Evolutionary conservation across 2,113 vertebrate genomes (phyloP), one percentile per base, ranked within the genome.

Genomic region (Neotragus pygmaeus): DNA sequence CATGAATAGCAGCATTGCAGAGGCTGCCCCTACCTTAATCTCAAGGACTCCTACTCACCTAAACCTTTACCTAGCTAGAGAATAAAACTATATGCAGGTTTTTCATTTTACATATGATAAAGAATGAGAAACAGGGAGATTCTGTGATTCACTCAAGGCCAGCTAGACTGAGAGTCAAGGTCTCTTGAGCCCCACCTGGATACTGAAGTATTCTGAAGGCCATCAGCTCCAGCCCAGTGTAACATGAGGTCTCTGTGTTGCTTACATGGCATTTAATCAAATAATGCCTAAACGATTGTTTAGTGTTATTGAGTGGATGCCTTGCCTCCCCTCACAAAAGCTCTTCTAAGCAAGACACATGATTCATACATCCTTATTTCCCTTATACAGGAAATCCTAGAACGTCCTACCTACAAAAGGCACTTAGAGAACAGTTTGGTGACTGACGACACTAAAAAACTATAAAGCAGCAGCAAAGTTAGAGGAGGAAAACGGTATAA

Each of bases 371-470:
- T 64, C 19, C 28, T 90, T 21, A 83, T 70, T 82, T 86, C 57
- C n/a, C 25, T 91, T 47, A 2, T 64, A 47, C 36, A 90, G 55
- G 55, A 78, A 95, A 75, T 83, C 28, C 51, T 45, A 58, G 19
- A 83, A n/a, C 23, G 64, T 78, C 51, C 55, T 78, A 8, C 8
- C 49, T 36, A 43, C 33, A 36, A 57, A 88, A 93, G 43, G 2
- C 94, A 89, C 21, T 36, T 28, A 53, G 70, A 47, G 62, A 91
- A 91, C 36, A 87, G 39, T 64, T n/a, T 82, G 43, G 51, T 86
- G 55, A 89, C 70, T 86, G 91, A 82, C 57, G 7, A 95, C 97
- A 96, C 51, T 95, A 77, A 51, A 96, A 97, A 96, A 89, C 45
- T 91, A 19, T 13, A 93, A 97, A 88, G 33, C 89, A 91, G 70